Conservation (phyloP, 2,888 invertebrate species). For the Sipunculus nudus region DNA sequence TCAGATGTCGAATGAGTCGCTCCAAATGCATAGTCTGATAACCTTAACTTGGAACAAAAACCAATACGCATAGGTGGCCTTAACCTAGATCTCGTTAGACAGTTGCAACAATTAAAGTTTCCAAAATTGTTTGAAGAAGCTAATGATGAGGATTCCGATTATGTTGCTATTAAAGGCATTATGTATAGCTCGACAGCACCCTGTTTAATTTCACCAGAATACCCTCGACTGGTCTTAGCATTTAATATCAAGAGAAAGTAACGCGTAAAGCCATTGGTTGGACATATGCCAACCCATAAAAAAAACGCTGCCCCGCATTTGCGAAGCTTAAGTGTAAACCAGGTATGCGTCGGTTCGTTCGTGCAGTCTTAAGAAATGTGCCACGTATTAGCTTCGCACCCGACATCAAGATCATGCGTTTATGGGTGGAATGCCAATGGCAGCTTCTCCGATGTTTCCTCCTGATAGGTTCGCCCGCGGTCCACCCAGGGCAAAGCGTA, state of each 20-base stretch:
- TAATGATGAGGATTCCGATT: not conserved
- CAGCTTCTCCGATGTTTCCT: not conserved
- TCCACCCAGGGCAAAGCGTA: not conserved
- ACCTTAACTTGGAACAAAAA: not conserved
- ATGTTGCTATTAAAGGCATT: not conserved
- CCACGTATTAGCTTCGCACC: not conserved
- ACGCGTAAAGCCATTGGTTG: not conserved
- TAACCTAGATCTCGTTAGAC: not conserved
- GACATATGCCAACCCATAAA: conserved; percentile 2
- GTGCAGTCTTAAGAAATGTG: not conserved
- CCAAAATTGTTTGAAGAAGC: not conserved
- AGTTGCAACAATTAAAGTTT: not conserved
- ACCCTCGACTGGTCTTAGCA: not conserved
- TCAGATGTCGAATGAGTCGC: not conserved
- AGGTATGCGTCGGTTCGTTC: not conserved
- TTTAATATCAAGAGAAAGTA: not conserved
- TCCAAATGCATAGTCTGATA: not conserved
- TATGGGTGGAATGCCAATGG: conserved; percentile 1
- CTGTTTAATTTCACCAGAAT: not conserved
- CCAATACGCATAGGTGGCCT: not conserved
- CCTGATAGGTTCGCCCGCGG: not conserved
- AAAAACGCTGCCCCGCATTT: not conserved
- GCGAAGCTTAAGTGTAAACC: conserved; percentile 2
- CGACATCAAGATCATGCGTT: not conserved
- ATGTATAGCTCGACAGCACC: not conserved